These are phyloP conservation scores for Leptinotarsa peninsularis DNA, from an alignment of 2,888 invertebrate species.

Conservation along the genomic window DNA sequence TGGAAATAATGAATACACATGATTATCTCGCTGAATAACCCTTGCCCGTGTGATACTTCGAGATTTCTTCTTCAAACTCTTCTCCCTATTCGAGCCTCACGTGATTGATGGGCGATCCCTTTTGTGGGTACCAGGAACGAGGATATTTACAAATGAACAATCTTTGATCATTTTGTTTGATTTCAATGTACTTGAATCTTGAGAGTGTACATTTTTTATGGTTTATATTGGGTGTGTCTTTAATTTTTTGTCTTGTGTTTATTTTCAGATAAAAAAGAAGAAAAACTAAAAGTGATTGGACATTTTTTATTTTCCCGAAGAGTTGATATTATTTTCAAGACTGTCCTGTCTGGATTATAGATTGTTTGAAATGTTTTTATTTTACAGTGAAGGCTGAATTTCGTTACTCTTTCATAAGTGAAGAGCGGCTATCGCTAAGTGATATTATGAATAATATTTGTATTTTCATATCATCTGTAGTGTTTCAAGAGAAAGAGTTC, in stretches of 20 bases:
- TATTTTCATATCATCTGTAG: slow-evolving; percentile 40
- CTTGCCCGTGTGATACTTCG: too few species aligned
- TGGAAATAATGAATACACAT: too few species aligned
- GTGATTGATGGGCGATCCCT: too few species aligned
- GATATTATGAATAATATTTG: slow-evolving; percentile 39
- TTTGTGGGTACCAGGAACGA: background rate
- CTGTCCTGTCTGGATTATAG: slow-evolving; percentile 15
- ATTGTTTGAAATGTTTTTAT: slow-evolving; percentile 26
- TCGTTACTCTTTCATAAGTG: slow-evolving; percentile 48
- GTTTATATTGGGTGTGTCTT: slow-evolving; percentile 29
- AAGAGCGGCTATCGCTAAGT: slow-evolving; percentile 40
- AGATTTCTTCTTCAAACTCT: too few species aligned
- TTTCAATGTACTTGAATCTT: background rate
- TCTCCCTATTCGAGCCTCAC: too few species aligned
- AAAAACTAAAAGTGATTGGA: slow-evolving; percentile 40
- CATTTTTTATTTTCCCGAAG: slow-evolving; percentile 32
- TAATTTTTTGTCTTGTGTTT: slow-evolving; percentile 35
- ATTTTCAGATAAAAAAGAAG: slow-evolving; percentile 49
- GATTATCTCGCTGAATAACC: too few species aligned
- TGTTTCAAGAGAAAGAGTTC: background rate
- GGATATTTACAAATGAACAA: background rate
- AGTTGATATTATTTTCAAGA: slow-evolving; percentile 30
- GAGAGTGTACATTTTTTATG: slow-evolving; percentile 20
- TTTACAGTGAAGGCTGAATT: slow-evolving; percentile 20
- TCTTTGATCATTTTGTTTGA: background rate